These are phyloP conservation scores for Entomobrya proxima DNA, from an alignment of 2,888 invertebrate species.

Conservation along the genomic window DNA sequence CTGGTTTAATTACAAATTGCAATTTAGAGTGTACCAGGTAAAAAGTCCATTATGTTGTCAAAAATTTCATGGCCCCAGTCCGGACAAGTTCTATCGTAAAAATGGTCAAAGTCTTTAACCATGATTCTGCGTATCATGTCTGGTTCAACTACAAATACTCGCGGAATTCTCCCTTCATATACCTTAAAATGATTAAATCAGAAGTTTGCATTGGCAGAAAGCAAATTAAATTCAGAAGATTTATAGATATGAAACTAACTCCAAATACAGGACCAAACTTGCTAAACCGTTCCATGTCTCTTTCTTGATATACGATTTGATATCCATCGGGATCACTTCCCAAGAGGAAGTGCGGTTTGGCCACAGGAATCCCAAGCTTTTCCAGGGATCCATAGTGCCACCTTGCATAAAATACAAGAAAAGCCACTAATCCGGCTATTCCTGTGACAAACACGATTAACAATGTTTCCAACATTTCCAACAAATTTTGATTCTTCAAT, in stretches of 20 bases:
- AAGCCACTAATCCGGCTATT: conserved; percentile 31
- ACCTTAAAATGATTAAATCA: conserved; percentile 32
- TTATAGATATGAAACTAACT: no score
- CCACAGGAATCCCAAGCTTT: conserved; percentile 64
- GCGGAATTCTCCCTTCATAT: conserved; percentile 38
- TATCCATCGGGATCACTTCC: conserved; percentile 53
- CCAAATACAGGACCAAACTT: conserved; percentile 59
- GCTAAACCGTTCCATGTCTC: conserved; percentile 53
- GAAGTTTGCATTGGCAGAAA: neutral
- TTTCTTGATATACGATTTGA: conserved; percentile 31
- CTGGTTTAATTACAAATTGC: neutral
- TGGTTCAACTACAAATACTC: conserved; percentile 53
- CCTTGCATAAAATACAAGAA: conserved; percentile 43
- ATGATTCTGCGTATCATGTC: conserved; percentile 47
- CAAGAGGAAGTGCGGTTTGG: conserved; percentile 60
- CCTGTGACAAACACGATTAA: conserved; percentile 23
- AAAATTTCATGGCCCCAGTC: conserved; percentile 48
- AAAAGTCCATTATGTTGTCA: conserved; percentile 39
- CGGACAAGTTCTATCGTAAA: conserved; percentile 28
- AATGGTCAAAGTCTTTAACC: conserved; percentile 52
- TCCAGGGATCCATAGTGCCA: conserved; percentile 60
- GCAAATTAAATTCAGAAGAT: no score
- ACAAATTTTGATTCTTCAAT: no score
- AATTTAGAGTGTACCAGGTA: conserved; percentile 28
- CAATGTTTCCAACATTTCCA: conserved; percentile 52